Evolutionary conservation across 2,888 invertebrate genomes (phyloP).

Genomic region (Dorcus hopei): DNA sequence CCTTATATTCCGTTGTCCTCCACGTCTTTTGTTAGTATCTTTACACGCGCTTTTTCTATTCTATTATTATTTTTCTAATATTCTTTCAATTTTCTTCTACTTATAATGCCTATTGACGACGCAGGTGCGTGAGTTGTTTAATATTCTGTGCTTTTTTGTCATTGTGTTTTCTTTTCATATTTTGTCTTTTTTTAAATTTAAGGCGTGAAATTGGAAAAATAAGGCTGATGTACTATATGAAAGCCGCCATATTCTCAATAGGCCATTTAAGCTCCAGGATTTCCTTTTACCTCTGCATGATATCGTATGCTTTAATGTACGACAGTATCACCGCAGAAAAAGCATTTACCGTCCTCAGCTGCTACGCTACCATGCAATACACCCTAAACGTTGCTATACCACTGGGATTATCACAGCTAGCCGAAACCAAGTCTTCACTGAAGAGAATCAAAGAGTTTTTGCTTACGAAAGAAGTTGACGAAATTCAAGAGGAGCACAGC

Average conservation of each 20-base stretch:
- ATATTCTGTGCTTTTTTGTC: too few relatives aligned
- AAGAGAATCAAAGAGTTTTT: slow-evolving; percentile 53
- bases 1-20: too few relatives aligned
- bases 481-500: background rate
- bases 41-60: too few relatives aligned
- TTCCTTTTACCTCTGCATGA: slow-evolving; percentile 39
- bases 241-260: slow-evolving; percentile 31
- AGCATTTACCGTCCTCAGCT: slow-evolving; percentile 85
- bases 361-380: slow-evolving; percentile 80
- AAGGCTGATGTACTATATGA: slow-evolving; percentile 36
- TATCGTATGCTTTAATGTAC: slow-evolving; percentile 52
- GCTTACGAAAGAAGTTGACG: slow-evolving; percentile 8
- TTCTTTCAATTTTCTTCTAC: too few relatives aligned
- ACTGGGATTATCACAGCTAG: slow-evolving; percentile 73
- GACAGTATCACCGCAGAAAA: slow-evolving; percentile 73
- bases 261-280: slow-evolving; percentile 38
- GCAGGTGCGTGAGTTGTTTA: too few relatives aligned
- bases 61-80: too few relatives aligned
- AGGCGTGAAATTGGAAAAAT: slow-evolving; percentile 65
- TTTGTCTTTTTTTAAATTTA: slow-evolving; percentile 12
- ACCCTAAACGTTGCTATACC: slow-evolving; percentile 88
- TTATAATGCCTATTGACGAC: too few relatives aligned
- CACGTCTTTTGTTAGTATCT: too few relatives aligned
- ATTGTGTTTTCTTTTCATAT: too few relatives aligned
- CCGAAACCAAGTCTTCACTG: slow-evolving; percentile 74